A percentile compares a stretch with the other conserved stretches of the same genome.
Evolutionary conservation across 23 tunicate genomes (phyloP).

Genomic region (Halocynthia roretzi): DNA sequence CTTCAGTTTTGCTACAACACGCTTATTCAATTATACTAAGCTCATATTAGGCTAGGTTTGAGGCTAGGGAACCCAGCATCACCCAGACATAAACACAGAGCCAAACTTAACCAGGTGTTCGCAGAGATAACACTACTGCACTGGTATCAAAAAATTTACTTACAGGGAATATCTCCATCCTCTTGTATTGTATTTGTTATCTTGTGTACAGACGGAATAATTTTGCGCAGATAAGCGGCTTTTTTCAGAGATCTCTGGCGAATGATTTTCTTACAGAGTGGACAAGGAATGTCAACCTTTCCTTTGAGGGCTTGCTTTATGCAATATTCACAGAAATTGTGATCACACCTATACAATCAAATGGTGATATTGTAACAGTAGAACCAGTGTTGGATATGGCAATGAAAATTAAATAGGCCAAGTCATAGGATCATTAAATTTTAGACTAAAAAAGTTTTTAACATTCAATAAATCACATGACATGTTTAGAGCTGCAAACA

Average conservation of each 20-base stretch:
- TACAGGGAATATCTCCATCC: neutral
- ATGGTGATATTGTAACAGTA: too few species aligned
- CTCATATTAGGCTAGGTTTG: too few species aligned
- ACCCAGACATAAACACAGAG: too few species aligned
- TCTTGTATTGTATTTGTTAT: neutral
- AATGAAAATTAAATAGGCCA: too few species aligned
- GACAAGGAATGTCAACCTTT: constrained; percentile 19
- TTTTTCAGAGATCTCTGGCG: constrained; percentile 5
- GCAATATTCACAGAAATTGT: neutral
- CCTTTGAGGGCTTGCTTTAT: constrained; percentile 5
- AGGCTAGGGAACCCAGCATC: too few species aligned
- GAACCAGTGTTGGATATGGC: too few species aligned
- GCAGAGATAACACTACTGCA: neutral
- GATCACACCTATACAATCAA: neutral
- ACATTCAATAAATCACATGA: neutral
- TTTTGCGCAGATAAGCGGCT: neutral
- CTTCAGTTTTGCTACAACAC: too few species aligned
- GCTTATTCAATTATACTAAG: too few species aligned
- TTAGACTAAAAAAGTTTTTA: too few species aligned
- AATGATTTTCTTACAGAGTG: constrained; percentile 7
- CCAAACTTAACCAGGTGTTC: too few species aligned
- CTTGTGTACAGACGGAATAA: neutral
- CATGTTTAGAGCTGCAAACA: neutral
- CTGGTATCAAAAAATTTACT: neutral
- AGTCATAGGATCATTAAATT: too few species aligned